phyloP scores from a whole-genome alignment of 2,888 invertebrate genomes.

The Napeogenes inachia region DNA sequence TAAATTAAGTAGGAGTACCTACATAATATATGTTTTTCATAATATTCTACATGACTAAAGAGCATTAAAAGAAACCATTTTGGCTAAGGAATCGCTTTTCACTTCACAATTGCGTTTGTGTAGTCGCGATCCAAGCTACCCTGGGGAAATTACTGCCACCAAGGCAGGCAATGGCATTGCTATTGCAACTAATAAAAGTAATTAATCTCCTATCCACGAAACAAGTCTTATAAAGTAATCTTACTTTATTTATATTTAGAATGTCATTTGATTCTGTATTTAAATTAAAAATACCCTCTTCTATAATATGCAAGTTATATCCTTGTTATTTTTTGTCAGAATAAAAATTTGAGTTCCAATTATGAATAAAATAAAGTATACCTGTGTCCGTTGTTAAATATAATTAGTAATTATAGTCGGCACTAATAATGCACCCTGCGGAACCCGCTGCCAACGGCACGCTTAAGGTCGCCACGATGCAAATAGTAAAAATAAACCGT shows the following conservation, averaged over 20 bases:
- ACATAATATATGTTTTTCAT: neutral
- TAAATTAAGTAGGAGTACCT: too few relatives aligned
- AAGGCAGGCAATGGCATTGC: conserved; percentile 40
- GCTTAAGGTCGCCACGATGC: conserved; percentile 3
- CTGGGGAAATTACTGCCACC: conserved; percentile 62
- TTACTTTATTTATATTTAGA: too few relatives aligned
- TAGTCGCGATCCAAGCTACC: conserved; percentile 41
- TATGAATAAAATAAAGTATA: too few relatives aligned
- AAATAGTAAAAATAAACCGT: conserved; percentile 3
- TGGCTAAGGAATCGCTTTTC: conserved; percentile 28
- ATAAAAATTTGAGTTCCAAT: too few relatives aligned
- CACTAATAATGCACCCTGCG: neutral
- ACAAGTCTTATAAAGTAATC: conserved; percentile 7
- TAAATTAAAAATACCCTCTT: too few relatives aligned
- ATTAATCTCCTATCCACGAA: conserved; percentile 45
- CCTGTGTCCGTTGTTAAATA: neutral
- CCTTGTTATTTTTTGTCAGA: too few relatives aligned
- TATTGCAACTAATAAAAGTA: conserved; percentile 52
- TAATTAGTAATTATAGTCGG: neutral
- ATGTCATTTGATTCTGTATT: too few relatives aligned
- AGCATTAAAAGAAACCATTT: conserved; percentile 24
- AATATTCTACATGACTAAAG: neutral
- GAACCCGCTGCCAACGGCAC: neutral
- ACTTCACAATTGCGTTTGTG: conserved; percentile 34
- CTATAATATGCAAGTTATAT: too few relatives aligned